Base-by-base conservation (phyloP, 2,888 invertebrate species). In the Calephelis perditalis region DNA sequence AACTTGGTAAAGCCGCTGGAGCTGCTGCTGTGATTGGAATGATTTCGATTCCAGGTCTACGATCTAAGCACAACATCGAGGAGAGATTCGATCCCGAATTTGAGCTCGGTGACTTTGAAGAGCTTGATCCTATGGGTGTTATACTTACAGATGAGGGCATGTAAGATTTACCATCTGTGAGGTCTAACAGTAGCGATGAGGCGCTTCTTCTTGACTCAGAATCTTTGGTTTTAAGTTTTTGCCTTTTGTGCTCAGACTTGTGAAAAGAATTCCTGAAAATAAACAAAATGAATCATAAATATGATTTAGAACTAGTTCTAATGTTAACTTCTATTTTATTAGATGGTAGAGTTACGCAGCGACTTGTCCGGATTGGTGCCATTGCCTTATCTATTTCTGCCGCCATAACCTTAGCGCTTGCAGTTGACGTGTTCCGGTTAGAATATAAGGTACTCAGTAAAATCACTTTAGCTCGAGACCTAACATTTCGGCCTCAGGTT, bases 11-110 rank as follows among this genome's bases (percentile, higher is more conserved):
- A 6, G 92, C 91, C 7, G 94, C 91, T 6, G 93, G 92, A 0
- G 94, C 83, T 8, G 93, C 84, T 11, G 94, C 91, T 3, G 94
- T 90, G 64, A 96, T 93, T 0, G 97, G 96, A 71, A 97, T 96
- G 57, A 97, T 96, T 83, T 97, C 97, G 65, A 97, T 96, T 3
- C 95, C 95, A 0, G 95, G 94, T 40, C 95, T 86, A 62, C 94
- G 91, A 69, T 95, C 95, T 55, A 94, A 80, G 62, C 93, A 92
- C 45, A 94, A 76, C 78, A 94, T 92, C 10, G 94, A 92, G 43
- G 92, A 92, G 26, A 92, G 78, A 66, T 84, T 91, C n/a, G 85
- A 76, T 11, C 90, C 85, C 2, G 94, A 92, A 4, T 93, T 93
- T n/a, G 94, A 92, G 70, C 92, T 93, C 35, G 94, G 92, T 55